These are phyloP conservation scores for Lichenostomus cassidix DNA, from an alignment of 2,113 vertebrate species.

Conservation along the genomic window DNA sequence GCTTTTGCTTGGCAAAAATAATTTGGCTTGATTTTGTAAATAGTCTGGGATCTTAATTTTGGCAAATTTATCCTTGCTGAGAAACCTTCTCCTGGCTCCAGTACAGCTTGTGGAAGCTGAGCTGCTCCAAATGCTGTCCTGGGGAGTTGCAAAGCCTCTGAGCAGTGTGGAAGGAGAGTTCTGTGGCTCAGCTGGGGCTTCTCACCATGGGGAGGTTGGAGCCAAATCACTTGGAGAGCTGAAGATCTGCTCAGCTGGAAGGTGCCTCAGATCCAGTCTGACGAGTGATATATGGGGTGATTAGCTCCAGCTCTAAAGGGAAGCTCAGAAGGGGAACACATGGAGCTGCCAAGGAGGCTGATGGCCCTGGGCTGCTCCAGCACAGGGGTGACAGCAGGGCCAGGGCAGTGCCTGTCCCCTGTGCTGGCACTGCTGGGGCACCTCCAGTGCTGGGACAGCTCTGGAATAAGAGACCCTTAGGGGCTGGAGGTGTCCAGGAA, in stretches of 20 bases:
- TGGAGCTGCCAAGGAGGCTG: not conserved
- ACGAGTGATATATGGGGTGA: rapidly evolving
- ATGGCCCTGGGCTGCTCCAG: not conserved
- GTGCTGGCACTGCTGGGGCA: not conserved
- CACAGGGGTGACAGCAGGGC: not conserved
- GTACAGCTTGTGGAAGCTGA: not conserved
- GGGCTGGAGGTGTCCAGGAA: not conserved
- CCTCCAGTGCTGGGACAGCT: not conserved
- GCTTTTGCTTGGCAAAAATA: not conserved
- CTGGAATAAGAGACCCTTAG: not conserved
- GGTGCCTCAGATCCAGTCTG: not conserved
- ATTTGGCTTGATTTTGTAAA: not conserved
- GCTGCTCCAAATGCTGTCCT: not conserved
- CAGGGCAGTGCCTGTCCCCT: not conserved
- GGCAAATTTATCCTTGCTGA: not conserved
- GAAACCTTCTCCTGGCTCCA: not conserved
- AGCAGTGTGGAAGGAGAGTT: not conserved
- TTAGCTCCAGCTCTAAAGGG: rapidly evolving
- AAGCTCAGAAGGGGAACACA: not conserved
- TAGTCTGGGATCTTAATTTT: not conserved
- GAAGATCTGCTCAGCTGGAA: not conserved
- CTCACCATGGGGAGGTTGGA: not conserved
- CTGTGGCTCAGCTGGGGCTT: rapidly evolving
- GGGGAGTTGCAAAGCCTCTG: not conserved
- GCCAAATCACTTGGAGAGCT: not conserved